Evolutionary conservation across 2,113 vertebrate species (phyloP), one percentile per base, ranked within the genome.

Genomic region (Phodopus roborovskii): DNA sequence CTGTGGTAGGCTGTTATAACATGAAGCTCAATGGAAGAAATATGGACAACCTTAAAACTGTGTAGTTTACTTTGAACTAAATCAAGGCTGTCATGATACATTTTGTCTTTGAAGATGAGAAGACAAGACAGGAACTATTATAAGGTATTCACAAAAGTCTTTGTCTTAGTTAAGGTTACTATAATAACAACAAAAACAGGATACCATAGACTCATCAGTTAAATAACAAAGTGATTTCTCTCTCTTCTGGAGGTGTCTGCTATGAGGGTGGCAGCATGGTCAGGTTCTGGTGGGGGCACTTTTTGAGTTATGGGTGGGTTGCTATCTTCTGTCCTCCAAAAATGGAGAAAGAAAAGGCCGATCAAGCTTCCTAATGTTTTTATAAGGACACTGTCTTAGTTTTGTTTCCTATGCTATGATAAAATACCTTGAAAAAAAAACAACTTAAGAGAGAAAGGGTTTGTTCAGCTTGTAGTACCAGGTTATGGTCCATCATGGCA

Each of bases 51-150:
- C 28, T 85, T n/a, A 70, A 86, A 71, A n/a, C 19, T 71, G 20
- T 58, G 30, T 30, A 24, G 28, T 66, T 84, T 17, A 3, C 56
- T 94, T 85, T 77, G 24, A 92, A 84, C 42, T 42, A 73, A 73
- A 73, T 22, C 30, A 56, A 79, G 64, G 81, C 53, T 93, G 13
- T 82, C 28, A 86, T 16, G 17, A 42, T 30, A 56, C 70, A 24
- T 50, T 19, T 45, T 68, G 73, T 90, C 64, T 78, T 66, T 91
- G 74, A 91, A 87, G 56, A 79, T 66, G 56, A 91, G 73, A 81
- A 56, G 13, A 56, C 77, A 60, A 62, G 45, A 53, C 42, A 62
- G 33, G 45, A 83, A 33, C 45, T 75, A 6, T 56, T 64, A 7
- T 75, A 68, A 74, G 26, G 15, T 73, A 79, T 45, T 88, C 83